Conservation (phyloP, 1,140 invertebrate species). For the Bactericera cockerelli region DNA sequence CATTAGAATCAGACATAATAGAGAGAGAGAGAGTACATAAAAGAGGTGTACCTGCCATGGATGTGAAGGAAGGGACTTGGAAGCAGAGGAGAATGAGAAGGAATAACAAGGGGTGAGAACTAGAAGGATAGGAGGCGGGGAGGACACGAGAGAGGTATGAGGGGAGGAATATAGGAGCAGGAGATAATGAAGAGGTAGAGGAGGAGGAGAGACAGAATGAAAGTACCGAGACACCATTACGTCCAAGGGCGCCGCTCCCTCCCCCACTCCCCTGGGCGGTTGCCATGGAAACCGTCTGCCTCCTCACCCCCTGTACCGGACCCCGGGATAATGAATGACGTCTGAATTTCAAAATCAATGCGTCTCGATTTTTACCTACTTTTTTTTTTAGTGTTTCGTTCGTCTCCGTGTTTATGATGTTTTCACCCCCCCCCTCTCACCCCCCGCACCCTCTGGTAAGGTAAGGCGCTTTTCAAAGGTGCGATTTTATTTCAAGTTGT, state of each 20-base stretch:
- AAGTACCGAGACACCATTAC: slow-evolving; percentile 3
- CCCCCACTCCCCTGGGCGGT: not conserved
- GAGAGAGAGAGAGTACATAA: too few relatives aligned
- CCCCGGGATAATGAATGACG: not conserved
- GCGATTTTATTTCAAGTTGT: too few relatives aligned
- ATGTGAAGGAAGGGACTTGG: too few relatives aligned
- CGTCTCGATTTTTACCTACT: not conserved
- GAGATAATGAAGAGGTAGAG: not conserved
- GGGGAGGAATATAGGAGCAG: not conserved
- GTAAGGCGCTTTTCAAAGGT: too few relatives aligned
- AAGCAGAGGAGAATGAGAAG: not conserved
- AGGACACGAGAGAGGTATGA: not conserved
- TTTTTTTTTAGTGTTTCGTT: too few relatives aligned
- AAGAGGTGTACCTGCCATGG: too few relatives aligned
- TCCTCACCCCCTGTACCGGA: slow-evolving; percentile 6
- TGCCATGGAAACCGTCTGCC: slow-evolving; percentile 12
- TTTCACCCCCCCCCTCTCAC: too few relatives aligned
- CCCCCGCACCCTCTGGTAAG: too few relatives aligned
- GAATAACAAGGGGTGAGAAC: not conserved
- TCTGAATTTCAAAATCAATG: slow-evolving; percentile 9
- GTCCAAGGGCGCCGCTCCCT: not conserved
- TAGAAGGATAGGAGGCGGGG: not conserved
- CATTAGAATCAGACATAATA: too few relatives aligned
- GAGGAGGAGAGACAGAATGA: too few relatives aligned
- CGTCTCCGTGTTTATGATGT: too few relatives aligned